Conservation (phyloP, 2,113 vertebrate species). For the Silurus asotus region DNA sequence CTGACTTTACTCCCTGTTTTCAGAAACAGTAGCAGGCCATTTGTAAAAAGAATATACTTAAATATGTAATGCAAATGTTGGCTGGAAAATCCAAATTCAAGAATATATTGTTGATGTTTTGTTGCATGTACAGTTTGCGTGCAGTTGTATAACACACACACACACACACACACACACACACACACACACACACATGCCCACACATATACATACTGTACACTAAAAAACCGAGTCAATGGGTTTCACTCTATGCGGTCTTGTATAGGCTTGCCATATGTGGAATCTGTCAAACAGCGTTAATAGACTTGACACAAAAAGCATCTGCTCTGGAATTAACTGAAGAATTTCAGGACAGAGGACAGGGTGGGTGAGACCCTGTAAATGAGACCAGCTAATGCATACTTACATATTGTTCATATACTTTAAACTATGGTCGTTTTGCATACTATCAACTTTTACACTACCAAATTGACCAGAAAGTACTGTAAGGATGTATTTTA, state of each 20-base stretch:
- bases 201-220: neutral
- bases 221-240: neutral
- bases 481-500: neutral
- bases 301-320: slow-evolving; percentile 41
- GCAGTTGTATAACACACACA: slow-evolving; percentile 8
- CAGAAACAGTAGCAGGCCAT: slow-evolving; percentile 40
- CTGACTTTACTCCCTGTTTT: neutral
- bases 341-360: neutral
- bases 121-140: neutral
- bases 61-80: slow-evolving; percentile 10
- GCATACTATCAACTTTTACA: neutral
- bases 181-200: neutral
- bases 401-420: neutral
- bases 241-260: slow-evolving; percentile 42
- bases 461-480: neutral
- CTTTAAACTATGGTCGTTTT: neutral
- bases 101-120: neutral
- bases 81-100: neutral
- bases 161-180: neutral
- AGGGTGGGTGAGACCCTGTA: neutral
- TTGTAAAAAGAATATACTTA: slow-evolving; percentile 54
- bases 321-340: neutral
- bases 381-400: neutral
- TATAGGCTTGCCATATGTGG: slow-evolving; percentile 50
- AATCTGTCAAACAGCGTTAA: slow-evolving; percentile 48